Conservation (phyloP, 2,113 vertebrate genomes). For the Pluvialis apricaria region DNA sequence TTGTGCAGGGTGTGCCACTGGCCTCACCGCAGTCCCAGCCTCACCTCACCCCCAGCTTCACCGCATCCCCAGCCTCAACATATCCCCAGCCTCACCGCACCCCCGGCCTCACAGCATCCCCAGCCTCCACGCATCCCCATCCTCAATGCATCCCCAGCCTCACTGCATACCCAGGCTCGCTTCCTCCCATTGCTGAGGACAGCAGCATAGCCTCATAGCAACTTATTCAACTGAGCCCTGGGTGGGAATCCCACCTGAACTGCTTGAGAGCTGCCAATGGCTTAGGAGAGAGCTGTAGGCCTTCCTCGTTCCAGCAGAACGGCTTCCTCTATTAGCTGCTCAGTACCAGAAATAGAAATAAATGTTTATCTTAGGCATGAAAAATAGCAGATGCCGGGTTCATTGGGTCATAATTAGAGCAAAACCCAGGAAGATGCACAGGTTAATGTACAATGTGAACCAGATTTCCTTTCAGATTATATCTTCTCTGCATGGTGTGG, state of each 20-base stretch:
- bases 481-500: background rate
- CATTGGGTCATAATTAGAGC: background rate
- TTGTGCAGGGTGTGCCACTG: background rate
- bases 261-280: background rate
- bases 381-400: background rate
- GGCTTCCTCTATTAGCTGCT: background rate
- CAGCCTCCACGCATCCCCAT: background rate
- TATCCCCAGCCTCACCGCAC: background rate
- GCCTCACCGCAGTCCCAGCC: no score
- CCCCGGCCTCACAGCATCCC: background rate
- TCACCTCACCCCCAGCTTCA: background rate
- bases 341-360: background rate
- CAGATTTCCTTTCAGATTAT: background rate
- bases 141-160: background rate
- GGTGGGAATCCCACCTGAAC: background rate
- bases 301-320: background rate
- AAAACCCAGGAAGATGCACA: background rate
- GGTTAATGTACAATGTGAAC: background rate
- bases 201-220: background rate
- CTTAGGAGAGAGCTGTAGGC: background rate
- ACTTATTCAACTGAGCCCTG: background rate
- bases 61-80: background rate
- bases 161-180: accelerated
- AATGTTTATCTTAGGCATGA: background rate
- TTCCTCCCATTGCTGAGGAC: background rate